Evolutionary conservation across 2,113 vertebrate species (phyloP), one percentile per base, ranked within the genome.

Genomic region (Chlamydotis undulata): DNA sequence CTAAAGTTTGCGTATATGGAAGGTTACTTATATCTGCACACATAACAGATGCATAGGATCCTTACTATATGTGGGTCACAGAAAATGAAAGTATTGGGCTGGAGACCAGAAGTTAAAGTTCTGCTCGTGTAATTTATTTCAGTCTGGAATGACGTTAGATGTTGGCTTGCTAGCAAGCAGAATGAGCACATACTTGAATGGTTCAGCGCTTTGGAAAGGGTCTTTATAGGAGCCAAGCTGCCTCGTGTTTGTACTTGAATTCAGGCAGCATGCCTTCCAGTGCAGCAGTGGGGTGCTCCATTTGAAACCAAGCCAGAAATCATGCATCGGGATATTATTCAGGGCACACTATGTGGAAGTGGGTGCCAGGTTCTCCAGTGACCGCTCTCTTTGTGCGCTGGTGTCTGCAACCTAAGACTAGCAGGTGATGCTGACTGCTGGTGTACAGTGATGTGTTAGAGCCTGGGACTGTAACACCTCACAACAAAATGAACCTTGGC

Each of bases 201-300:
- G 35, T 47, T 64, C 59, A 37, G 57, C 59, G n/a, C 53, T 83
- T 76, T 67, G 26, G 14, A 56, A 84, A 28, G 22, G 9, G 12
- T 78, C 12, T 74, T 83, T 56, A 23, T 35, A 57, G 64, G 61
- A 71, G 7, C 2, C 35, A 14, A 45, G 12, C 39, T 61, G 35
- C 22, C 63, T 73, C 19, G 12, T 76, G 31, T 39, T 53, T 60
- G 5, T 57, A 43, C 10, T 55, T 81, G 29, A 26, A 21, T 65
- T 87, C 15, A 9, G 16, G 16, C 33, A 77, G 13, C 16, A 19
- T 14, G 10, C 2, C 5, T 23, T 87, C 3, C 6, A 16, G n/a
- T 0, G 0, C 25, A 7, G 69, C 43, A 43, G 19, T 19, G 11
- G 15, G 29, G 19, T 29, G 10, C 12, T 87, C 15, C 5, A 1